Percentiles rank a stretch among this genome's conserved stretches.
phyloP scores from a whole-genome alignment of 2,888 invertebrate species.

The Nemotelus pantherinus region DNA sequence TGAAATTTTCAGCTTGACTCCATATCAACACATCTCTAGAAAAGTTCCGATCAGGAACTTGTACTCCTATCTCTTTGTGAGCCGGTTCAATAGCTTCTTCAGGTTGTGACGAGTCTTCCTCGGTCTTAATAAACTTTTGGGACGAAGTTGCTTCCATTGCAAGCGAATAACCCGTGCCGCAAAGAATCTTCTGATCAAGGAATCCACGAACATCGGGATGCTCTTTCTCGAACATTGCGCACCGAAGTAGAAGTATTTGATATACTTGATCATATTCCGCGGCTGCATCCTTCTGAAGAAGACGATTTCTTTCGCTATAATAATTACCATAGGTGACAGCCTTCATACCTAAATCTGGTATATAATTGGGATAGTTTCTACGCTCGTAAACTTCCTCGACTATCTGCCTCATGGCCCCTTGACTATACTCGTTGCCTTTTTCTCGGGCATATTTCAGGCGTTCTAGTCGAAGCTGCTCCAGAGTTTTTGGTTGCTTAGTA shows the following conservation, averaged over 20 bases:
- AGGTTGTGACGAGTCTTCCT: background rate
- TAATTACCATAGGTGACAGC: conserved; percentile 10
- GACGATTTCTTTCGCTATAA: conserved; percentile 26
- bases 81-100: background rate
- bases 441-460: background rate
- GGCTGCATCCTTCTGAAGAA: background rate
- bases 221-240: background rate
- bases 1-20: too few relatives aligned
- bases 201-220: conserved; percentile 21
- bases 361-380: background rate
- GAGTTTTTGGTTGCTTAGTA: too few relatives aligned
- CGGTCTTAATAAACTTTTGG: background rate
- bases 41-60: background rate
- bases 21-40: background rate
- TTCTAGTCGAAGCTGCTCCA: background rate
- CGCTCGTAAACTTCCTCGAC: too few relatives aligned
- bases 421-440: background rate
- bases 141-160: background rate
- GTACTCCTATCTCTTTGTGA: conserved; percentile 10
- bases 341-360: background rate
- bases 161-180: background rate
- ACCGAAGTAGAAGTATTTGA: background rate
- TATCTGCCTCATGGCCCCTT: background rate
- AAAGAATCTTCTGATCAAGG: background rate
- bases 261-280: conserved; percentile 27